phyloP scores from a whole-genome alignment of 2,113 vertebrate genomes.

The Plecotus auritus region DNA sequence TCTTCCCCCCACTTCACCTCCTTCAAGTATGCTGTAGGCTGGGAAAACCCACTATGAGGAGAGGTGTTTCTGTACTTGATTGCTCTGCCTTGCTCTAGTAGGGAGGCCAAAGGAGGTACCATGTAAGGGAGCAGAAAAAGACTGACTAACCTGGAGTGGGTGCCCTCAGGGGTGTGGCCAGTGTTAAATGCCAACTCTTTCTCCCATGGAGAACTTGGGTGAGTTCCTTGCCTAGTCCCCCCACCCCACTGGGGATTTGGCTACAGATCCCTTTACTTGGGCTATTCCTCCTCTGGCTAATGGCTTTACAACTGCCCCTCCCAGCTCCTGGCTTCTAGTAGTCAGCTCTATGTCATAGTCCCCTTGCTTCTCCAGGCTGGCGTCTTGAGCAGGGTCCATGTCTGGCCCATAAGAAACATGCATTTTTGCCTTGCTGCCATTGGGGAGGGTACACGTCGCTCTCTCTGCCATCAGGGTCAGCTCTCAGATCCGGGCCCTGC shows the following conservation, averaged over 20 bases:
- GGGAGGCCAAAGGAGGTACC: not conserved
- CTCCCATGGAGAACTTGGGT: not conserved
- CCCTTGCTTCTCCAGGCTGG: not conserved
- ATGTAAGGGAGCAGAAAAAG: not conserved
- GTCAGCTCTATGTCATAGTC: not conserved
- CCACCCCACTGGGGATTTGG: not conserved
- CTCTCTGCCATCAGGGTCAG: not conserved
- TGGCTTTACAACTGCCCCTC: not conserved
- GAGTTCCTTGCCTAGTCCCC: not conserved
- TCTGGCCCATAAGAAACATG: not conserved
- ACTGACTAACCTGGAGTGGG: not conserved
- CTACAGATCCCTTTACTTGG: not conserved
- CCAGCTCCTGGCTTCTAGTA: not conserved
- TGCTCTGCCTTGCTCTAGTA: not conserved
- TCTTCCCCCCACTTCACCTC: not conserved
- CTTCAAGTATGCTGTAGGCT: not conserved
- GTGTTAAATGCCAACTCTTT: not conserved
- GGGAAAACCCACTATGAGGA: not conserved
- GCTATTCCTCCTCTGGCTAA: not conserved
- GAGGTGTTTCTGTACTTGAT: not conserved
- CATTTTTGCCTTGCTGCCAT: not conserved
- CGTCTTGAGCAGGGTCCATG: not conserved
- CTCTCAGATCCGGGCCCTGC: not conserved
- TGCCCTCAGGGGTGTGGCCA: not conserved
- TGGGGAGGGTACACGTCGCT: not conserved